Percentiles rank a stretch among this genome's conserved stretches.
phyloP scores from a whole-genome alignment of 2,113 vertebrate species.

The Periophthalmus modestus region DNA sequence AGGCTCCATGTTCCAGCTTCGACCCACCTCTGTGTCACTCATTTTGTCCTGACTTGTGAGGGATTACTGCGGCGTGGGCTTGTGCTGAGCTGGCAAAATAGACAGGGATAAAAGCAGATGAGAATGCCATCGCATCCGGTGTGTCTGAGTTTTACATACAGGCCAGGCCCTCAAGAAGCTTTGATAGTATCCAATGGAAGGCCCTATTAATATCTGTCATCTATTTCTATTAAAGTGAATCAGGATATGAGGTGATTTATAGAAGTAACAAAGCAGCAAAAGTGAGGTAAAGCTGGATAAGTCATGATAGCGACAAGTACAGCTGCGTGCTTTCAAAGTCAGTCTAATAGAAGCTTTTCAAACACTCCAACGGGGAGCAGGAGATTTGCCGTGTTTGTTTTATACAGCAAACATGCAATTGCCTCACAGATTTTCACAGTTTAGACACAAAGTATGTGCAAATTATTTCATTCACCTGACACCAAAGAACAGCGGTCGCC shows the following conservation, averaged over 20 bases:
- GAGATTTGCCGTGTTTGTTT: constrained; percentile 54
- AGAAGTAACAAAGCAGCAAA: constrained; percentile 28
- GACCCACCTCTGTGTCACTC: constrained; percentile 65
- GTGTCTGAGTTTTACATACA: constrained; percentile 65
- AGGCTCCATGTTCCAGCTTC: constrained; percentile 44
- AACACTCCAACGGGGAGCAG: constrained; percentile 29
- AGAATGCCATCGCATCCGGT: constrained; percentile 35
- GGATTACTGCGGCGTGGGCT: constrained; percentile 66
- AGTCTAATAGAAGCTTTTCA: constrained; percentile 56
- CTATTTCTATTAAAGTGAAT: constrained; percentile 15
- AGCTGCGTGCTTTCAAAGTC: constrained; percentile 47
- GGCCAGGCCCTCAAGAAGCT: constrained; percentile 35
- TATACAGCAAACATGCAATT: constrained; percentile 60
- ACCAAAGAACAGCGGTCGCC: constrained; percentile 66
- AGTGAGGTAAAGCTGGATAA: constrained; percentile 41
- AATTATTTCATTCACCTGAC: constrained; percentile 76
- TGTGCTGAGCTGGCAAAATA: constrained; percentile 69
- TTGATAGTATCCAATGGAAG: constrained; percentile 33
- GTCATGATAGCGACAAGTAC: constrained; percentile 49
- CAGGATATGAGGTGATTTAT: constrained; percentile 19
- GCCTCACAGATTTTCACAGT: constrained; percentile 69
- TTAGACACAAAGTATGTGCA: constrained; percentile 72
- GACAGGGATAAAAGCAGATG: constrained; percentile 55
- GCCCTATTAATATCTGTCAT: constrained; percentile 37
- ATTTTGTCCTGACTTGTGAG: constrained; percentile 69